Conservation (phyloP, 1,140 invertebrate genomes). For the Calycopis cecrops region DNA sequence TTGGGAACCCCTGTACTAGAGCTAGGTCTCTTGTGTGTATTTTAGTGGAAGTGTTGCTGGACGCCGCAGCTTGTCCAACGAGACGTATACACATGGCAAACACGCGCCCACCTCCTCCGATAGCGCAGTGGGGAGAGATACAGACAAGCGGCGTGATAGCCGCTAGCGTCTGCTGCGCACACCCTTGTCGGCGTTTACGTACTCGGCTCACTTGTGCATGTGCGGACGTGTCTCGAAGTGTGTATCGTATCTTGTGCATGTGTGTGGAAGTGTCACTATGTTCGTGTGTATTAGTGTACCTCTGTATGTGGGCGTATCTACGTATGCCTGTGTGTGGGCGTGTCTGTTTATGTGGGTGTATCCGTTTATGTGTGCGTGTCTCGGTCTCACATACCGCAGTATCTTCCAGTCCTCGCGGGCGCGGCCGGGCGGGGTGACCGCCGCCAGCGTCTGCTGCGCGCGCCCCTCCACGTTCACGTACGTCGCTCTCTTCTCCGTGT, state of each 20-base stretch:
- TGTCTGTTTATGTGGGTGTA: too few relatives aligned
- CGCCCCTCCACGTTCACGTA: conserved; percentile 99
- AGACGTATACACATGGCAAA: conserved; percentile 96
- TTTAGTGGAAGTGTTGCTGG: too few relatives aligned
- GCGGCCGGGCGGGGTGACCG: conserved; percentile 94
- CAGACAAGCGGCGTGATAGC: conserved; percentile 95
- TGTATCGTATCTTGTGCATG: too few relatives aligned
- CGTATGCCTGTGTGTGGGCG: too few relatives aligned
- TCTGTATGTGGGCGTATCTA: too few relatives aligned
- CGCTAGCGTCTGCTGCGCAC: conserved; percentile 93
- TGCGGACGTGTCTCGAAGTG: too few relatives aligned
- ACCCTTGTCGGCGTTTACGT: conserved; percentile 98
- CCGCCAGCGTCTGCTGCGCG: conserved; percentile 93
- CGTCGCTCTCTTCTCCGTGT: conserved; percentile 97
- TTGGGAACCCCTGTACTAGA: too few relatives aligned
- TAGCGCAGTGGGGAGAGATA: conserved; percentile 78
- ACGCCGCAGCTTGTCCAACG: conserved; percentile 89
- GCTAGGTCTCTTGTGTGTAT: too few relatives aligned
- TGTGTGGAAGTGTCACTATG: too few relatives aligned
- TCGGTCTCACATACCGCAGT: conserved; percentile 75
- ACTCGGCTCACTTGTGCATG: conserved; percentile 97
- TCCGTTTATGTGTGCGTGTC: background rate
- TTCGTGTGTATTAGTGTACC: too few relatives aligned
- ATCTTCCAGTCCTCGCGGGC: conserved; percentile 99
- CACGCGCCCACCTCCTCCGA: conserved; percentile 81